These are phyloP conservation scores for Scaptomyza parva DNA, from an alignment of 2,888 invertebrate species.

Conservation along the genomic window DNA sequence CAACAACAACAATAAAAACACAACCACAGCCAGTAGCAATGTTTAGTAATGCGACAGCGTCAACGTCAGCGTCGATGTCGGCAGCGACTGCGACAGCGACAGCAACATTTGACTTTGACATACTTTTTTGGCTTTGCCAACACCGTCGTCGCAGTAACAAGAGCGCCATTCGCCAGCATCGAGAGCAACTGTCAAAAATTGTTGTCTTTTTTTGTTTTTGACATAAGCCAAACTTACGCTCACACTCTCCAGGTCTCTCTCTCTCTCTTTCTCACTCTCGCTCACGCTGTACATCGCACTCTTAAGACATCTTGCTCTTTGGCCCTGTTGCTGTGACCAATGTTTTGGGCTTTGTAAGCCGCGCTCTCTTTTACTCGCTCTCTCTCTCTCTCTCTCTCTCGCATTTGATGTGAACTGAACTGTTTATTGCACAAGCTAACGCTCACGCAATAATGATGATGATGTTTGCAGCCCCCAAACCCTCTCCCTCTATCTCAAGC, in stretches of 20 bases:
- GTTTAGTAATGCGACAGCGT: conserved; percentile 63
- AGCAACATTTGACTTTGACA: conserved; percentile 82
- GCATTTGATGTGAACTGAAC: conserved; percentile 10
- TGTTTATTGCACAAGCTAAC: conserved; percentile 68
- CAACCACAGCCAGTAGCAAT: conserved; percentile 34
- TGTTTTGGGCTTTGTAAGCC: conserved; percentile 21
- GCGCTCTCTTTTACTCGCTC: conserved; percentile 7
- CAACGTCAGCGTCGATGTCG: conserved; percentile 17
- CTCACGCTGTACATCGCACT: conserved; percentile 20
- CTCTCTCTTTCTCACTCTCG: conserved; percentile 23
- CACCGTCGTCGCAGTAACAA: conserved; percentile 49
- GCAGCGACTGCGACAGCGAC: conserved; percentile 33
- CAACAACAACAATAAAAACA: conserved; percentile 19
- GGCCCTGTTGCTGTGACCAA: conserved; percentile 47
- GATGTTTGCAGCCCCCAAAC: conserved; percentile 18
- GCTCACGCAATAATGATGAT: conserved; percentile 69
- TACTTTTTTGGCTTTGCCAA: conserved; percentile 74
- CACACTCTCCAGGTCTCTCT: conserved; percentile 9
- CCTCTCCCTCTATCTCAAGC: not conserved
- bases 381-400: conserved; percentile 20
- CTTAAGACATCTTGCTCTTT: conserved; percentile 40
- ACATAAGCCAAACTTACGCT: conserved; percentile 61
- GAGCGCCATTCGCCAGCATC: conserved; percentile 23
- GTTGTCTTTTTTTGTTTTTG: conserved; percentile 16
- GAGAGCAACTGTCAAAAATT: conserved; percentile 51